Percentiles rank a stretch among this genome's conserved stretches.
These are phyloP conservation scores for Carlito syrichta DNA, from an alignment of 2,113 vertebrate genomes.

Conservation along the genomic window DNA sequence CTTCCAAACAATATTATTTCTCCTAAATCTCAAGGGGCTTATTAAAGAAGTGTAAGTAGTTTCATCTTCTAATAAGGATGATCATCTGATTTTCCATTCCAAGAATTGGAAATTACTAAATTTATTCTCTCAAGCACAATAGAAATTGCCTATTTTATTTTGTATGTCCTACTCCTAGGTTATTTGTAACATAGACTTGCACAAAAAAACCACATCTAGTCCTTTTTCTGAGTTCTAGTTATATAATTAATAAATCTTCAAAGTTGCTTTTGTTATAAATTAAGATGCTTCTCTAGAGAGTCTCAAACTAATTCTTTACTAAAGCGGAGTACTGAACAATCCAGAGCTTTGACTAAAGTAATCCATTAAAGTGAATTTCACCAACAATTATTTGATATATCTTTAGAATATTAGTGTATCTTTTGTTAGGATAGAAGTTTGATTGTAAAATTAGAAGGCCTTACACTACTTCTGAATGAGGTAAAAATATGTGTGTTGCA, in stretches of 20 bases:
- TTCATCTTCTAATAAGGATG: neutral
- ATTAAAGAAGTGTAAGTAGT: neutral
- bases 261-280: neutral
- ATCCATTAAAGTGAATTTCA: neutral
- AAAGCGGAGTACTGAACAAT: neutral
- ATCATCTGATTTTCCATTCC: neutral
- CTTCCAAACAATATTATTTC: neutral
- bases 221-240: neutral
- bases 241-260: neutral
- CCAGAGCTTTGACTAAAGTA: neutral
- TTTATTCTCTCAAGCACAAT: neutral
- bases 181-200: neutral
- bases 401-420: neutral
- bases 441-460: neutral
- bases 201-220: neutral
- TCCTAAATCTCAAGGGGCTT: neutral
- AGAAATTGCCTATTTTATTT: neutral
- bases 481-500: neutral
- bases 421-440: neutral
- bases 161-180: neutral
- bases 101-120: slow-evolving; percentile 16
- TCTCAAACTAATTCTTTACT: neutral
- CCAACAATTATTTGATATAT: neutral
- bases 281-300: neutral
- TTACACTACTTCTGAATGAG: neutral